Base-by-base conservation (phyloP, 2,113 vertebrate genomes). In the Chlamydotis undulata region DNA sequence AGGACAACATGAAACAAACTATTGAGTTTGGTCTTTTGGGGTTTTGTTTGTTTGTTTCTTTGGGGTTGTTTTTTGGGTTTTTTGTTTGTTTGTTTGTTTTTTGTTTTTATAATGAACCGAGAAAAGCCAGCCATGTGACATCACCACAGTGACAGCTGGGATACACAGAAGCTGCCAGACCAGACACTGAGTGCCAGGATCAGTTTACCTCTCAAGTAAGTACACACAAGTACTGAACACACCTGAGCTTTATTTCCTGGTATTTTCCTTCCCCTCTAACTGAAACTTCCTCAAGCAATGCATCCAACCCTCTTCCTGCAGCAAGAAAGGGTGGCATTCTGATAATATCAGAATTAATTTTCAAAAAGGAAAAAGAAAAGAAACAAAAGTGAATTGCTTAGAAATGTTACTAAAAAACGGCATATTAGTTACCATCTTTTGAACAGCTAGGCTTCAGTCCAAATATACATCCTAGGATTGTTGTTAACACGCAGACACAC, bases 371-470 rank as follows among this genome's bases (percentile, higher is more conserved):
- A 14, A 19, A 12, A 35, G 57, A 64, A 76, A 28, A 55, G 5
- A 33, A 49, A 3, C 2, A 24, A 69, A 83, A 83, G 59, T 4
- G 2, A 65, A 56, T 21, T 88, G 21, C n/a, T 86, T 43, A 39
- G 9, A 53, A 79, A 49, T 49, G 67, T 29, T 63, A 67, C 24
- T 61, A 79, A 52, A 69, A 70, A 79, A 90, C 80, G 19, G 69
- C 28, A 14, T 31, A 28, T 52, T 82, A 85, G 21, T 98, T 98
- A 98, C 98, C 98, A 97, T 98, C 98, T 98, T 98, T 98, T 84
- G 98, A 97, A 93, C 98, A 98, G 96, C 98, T 98, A 83, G 98
- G 98, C 65, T 98, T 98, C 97, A 98, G 96, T 84, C 98, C 98
- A 97, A 98, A 98, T 97, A 98, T 98, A 87, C 98, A 98, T 71